A percentile compares a stretch with the other conserved stretches of the same genome.
Conservation (phyloP, 2,113 vertebrate genomes). For the Antigone vipio region DNA sequence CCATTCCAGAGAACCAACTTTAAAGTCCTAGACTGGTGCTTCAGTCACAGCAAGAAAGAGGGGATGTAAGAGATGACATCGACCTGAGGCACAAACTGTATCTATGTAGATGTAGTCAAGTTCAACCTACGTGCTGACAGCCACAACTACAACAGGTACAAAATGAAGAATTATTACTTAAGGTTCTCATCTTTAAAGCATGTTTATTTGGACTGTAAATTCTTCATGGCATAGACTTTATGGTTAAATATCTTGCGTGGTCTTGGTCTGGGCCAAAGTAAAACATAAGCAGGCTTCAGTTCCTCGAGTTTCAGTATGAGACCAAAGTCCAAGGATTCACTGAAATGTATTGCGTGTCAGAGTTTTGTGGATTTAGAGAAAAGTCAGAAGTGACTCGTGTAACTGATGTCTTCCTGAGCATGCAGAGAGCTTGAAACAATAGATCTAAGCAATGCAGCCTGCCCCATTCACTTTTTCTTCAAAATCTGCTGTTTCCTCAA, state of each 20-base stretch:
- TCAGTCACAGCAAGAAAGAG: neutral
- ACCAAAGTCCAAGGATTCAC: neutral
- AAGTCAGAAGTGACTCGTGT: neutral
- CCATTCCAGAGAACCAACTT: neutral
- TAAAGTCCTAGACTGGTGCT: neutral
- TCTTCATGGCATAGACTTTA: neutral
- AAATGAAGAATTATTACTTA: neutral
- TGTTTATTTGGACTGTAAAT: neutral
- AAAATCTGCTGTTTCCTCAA: neutral
- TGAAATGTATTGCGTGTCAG: neutral
- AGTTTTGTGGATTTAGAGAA: neutral
- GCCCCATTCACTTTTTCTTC: constrained; percentile 40
- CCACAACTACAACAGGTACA: neutral
- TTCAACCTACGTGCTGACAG: neutral
- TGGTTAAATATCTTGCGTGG: neutral
- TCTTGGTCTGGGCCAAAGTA: neutral
- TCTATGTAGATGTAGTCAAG: neutral
- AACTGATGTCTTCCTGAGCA: constrained; percentile 27
- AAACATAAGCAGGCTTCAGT: neutral
- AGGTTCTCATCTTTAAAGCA: neutral
- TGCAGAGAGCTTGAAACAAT: constrained; percentile 51
- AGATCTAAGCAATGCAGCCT: neutral
- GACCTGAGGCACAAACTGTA: neutral
- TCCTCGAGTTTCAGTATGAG: neutral
- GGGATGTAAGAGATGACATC: accelerated